Conservation (phyloP, 2,113 vertebrate species). For the Chlamydotis undulata region DNA sequence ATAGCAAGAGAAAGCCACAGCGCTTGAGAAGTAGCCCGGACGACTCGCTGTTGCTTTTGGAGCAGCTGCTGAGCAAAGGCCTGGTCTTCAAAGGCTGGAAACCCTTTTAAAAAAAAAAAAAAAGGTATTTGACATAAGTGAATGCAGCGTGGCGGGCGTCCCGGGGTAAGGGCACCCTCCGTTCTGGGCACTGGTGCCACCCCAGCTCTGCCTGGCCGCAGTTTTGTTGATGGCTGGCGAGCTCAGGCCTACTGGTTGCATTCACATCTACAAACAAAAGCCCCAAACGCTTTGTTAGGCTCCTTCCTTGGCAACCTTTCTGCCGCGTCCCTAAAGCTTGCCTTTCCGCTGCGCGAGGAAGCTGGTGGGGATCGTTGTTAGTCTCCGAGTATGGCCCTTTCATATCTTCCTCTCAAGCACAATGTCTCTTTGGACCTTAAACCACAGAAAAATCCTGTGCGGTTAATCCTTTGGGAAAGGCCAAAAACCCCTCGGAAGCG, state of each 20-base stretch:
- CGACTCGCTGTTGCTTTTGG: neutral
- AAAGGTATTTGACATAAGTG: neutral
- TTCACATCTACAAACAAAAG: neutral
- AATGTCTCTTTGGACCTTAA: neutral
- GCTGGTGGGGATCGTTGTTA: neutral
- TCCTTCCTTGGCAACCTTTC: constrained; percentile 21
- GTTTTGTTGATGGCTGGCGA: neutral
- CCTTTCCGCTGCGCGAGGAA: neutral
- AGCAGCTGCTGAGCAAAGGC: neutral
- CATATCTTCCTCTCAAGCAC: neutral
- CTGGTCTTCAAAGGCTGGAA: neutral
- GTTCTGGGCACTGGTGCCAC: neutral
- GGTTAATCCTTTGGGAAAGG: neutral
- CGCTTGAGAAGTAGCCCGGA: neutral
- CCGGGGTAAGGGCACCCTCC: neutral
- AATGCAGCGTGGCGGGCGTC: neutral
- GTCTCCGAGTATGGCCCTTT: neutral
- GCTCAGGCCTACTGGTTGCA: neutral
- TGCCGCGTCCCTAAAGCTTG: neutral
- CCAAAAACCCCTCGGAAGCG: neutral
- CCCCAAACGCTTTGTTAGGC: neutral
- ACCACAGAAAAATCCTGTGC: neutral
- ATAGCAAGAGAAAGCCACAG: neutral
- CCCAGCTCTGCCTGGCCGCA: neutral
- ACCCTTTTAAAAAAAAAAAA: neutral